Base-by-base conservation (phyloP, 2,888 invertebrate genomes). In the Ommatoiulus sabulosus region DNA sequence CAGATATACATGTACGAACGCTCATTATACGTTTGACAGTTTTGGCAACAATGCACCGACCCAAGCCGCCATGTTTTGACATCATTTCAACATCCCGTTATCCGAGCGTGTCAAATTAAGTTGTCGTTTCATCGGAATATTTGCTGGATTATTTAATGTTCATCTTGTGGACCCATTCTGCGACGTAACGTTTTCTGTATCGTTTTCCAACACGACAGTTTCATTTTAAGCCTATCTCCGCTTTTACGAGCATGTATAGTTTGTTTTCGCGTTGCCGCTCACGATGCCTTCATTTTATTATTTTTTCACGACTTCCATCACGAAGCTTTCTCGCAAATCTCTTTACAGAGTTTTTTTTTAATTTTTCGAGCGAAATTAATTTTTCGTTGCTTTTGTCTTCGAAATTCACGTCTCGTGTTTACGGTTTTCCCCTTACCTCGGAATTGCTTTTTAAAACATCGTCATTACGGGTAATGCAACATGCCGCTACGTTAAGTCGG, bases 321-420 rank as follows among this genome's bases (percentile, higher is more conserved):
- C 63, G 63, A 63, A 63, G 63, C 63, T 63, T 63, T 63, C 17
- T 63, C 63, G n/a, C n/a, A n/a, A 63, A n/a, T 63, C 17, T n/a
- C n/a, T 63, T 15, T 12, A n/a, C 17, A 63, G 63, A 63, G 17
- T 63, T 17, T 63, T 46, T 63, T 63, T 63, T 3, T n/a, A 52
- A 15, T 63, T 10, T 17, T 63, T 46, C 6, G 46, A 46, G 63
- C 63, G 17, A n/a, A 63, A 63, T 63, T 63, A 63, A 63, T 63
- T n/a, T 63, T 63, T 63, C 63, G n/a, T 63, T 6, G 63, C 63
- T 63, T 63, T 63, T 63, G 63, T 63, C 63, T 63, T n/a, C n/a
- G 63, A 63, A 63, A 63, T 63, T 17, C 17, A 5, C 12, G n/a
- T 63, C n/a, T 63, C 63, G 63, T 63, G 63, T n/a, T 63, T 63